A percentile compares a stretch with the other conserved stretches of the same genome.
Evolutionary conservation across 2,797 vertebrate genomes (phyloP).

Genomic region (Dryobates pubescens): DNA sequence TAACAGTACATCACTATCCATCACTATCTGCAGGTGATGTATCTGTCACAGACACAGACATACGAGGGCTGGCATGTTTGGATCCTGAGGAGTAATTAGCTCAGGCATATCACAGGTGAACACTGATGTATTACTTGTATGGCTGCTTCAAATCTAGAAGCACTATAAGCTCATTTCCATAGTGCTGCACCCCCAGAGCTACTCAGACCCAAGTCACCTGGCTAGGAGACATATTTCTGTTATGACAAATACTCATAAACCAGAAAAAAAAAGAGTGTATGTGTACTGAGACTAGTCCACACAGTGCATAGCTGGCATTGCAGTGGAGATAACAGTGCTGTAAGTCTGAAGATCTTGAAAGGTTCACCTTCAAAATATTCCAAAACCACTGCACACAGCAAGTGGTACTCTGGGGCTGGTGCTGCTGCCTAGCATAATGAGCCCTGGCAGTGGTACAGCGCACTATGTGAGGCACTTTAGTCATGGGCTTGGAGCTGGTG

Average conservation of each 20-base stretch:
- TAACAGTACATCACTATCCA: neutral
- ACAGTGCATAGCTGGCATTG: neutral
- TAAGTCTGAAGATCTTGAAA: neutral
- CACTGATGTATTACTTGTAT: neutral
- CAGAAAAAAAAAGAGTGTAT: neutral
- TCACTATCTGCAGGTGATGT: neutral
- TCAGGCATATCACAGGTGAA: neutral
- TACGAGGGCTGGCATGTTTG: neutral
- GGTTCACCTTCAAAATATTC: neutral
- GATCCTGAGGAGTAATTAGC: neutral
- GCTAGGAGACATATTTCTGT: neutral
- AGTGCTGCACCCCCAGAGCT: neutral
- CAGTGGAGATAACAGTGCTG: neutral
- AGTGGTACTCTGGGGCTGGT: neutral
- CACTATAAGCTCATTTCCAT: neutral
- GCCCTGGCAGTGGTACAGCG: rapidly evolving
- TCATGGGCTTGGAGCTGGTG: neutral
- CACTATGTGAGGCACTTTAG: neutral
- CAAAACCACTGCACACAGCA: neutral
- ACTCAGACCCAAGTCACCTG: neutral
- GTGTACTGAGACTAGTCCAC: neutral
- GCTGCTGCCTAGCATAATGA: neutral
- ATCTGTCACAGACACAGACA: neutral
- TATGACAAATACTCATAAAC: neutral
- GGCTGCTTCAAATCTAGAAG: neutral